Evolutionary conservation across 2,113 vertebrate species (phyloP).

Genomic region (Dipodomys merriami): DNA sequence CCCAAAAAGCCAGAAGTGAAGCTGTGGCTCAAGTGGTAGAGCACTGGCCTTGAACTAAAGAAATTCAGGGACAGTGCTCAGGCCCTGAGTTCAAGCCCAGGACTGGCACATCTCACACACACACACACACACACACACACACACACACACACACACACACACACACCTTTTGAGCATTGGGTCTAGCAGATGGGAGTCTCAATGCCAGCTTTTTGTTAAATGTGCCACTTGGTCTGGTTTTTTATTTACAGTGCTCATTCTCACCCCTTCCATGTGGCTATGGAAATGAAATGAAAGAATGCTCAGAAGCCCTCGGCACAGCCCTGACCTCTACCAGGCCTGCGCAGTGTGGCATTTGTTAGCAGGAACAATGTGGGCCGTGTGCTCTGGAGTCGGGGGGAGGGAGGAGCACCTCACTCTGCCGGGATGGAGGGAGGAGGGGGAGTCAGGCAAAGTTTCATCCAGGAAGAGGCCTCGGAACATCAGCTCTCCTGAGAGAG

Average conservation of each 20-base stretch:
- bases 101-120: no score
- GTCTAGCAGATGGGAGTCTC: no score
- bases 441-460: background rate
- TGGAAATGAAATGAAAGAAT: background rate
- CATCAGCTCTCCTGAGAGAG: background rate
- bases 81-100: no score
- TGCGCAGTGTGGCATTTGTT: background rate
- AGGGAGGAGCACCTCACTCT: background rate
- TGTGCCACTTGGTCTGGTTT: background rate
- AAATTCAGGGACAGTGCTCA: no score
- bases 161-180: no score
- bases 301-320: background rate
- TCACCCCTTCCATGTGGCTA: background rate
- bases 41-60: no score
- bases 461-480: background rate
- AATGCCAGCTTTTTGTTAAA: rapidly evolving
- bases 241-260: background rate
- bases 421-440: background rate
- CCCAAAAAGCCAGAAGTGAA: no score
- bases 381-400: background rate
- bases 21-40: no score
- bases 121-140: no score
- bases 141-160: no score
- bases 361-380: rapidly evolving
- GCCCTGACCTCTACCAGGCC: background rate